Conservation (phyloP, 2,888 invertebrate genomes). For the Nemurella pictetii region DNA sequence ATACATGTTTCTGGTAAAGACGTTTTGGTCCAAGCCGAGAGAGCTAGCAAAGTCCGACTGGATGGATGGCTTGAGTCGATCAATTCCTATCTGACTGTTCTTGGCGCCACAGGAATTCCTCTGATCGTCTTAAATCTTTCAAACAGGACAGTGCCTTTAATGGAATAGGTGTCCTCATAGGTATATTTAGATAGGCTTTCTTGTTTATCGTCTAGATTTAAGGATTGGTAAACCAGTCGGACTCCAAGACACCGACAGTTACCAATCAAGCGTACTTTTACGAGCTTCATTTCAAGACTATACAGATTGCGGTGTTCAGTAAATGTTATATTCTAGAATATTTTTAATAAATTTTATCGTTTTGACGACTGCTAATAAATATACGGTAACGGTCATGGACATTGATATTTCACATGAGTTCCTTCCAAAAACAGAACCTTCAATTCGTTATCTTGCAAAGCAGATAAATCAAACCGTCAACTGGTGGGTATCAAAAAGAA, state of each 20-base stretch:
- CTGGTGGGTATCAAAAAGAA: background rate
- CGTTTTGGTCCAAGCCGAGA: background rate
- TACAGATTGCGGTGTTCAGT: background rate
- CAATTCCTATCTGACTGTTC: slow-evolving; percentile 27
- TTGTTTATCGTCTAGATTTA: slow-evolving; percentile 15
- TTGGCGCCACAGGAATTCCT: slow-evolving; percentile 39
- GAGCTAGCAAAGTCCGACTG: slow-evolving; percentile 16
- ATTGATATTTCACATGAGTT: background rate
- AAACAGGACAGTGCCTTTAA: slow-evolving; percentile 37
- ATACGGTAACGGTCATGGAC: background rate
- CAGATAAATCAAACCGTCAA: background rate
- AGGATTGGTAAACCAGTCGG: background rate
- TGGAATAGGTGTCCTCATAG: slow-evolving; percentile 31
- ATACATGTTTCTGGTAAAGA: background rate
- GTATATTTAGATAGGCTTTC: slow-evolving; percentile 12
- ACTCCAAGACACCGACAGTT: background rate
- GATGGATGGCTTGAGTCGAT: slow-evolving; percentile 34
- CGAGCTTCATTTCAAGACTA: background rate
- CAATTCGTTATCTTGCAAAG: background rate
- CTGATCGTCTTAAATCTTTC: slow-evolving; percentile 39
- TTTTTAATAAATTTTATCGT: background rate
- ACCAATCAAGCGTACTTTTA: background rate
- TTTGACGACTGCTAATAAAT: background rate
- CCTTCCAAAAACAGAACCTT: background rate
- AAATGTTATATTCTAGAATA: background rate